Evolutionary conservation across 2,113 vertebrate species (phyloP).

Genomic region (Oceanites oceanicus): DNA sequence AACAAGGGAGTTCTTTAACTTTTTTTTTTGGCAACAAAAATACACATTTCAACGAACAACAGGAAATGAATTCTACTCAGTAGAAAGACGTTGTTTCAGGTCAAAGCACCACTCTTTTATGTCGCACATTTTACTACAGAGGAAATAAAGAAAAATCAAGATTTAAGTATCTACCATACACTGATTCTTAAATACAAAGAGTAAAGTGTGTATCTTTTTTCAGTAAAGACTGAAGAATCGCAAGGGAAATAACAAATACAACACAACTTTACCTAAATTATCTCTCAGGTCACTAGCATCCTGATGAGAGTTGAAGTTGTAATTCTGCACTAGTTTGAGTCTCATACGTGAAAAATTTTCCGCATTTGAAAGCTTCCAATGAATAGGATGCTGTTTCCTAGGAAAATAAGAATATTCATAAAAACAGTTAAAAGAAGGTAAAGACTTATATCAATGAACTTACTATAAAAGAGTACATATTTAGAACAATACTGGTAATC

Average conservation of each 20-base stretch:
- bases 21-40: background rate
- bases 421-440: background rate
- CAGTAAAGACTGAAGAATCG: background rate
- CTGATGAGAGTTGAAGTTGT: constrained; percentile 86
- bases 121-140: background rate
- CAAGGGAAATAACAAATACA: background rate
- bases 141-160: background rate
- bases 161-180: background rate
- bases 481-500: background rate
- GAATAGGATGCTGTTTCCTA: constrained; percentile 81
- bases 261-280: constrained; percentile 85
- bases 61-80: background rate
- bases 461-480: background rate
- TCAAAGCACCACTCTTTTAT: background rate
- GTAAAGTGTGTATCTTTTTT: background rate
- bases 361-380: constrained; percentile 92
- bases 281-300: constrained; percentile 95
- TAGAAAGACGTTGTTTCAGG: background rate
- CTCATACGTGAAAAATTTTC: constrained; percentile 98
- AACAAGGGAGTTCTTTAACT: background rate
- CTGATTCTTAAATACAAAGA: background rate
- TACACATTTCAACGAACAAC: background rate
- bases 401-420: constrained; percentile 11
- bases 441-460: background rate
- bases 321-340: constrained; percentile 90